Conservation (phyloP, 2,888 invertebrate species). For the Platypus cylindrus region DNA sequence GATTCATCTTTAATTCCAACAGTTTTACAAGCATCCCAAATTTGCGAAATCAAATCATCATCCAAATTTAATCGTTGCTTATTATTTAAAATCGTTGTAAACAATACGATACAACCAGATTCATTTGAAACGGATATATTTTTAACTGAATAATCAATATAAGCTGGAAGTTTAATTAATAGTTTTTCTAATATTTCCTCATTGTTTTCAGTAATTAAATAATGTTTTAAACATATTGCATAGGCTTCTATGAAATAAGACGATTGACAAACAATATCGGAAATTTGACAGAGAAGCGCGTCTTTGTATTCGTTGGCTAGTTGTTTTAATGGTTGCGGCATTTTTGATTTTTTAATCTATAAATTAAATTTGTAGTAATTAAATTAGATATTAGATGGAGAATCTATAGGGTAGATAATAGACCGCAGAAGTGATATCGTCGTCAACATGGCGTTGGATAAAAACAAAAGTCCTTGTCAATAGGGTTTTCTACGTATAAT, state of each 20-base stretch:
- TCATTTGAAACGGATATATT: conserved; percentile 15
- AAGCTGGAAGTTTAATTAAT: conserved; percentile 16
- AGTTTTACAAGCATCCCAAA: conserved; percentile 21
- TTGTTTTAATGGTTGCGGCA: conserved; percentile 20
- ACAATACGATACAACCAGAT: conserved; percentile 22
- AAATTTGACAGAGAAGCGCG: conserved; percentile 19
- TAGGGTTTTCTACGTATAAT: no score
- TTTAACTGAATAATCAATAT: conserved; percentile 18
- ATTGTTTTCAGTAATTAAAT: conserved; percentile 16
- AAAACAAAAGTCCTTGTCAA: no score
- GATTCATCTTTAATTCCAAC: conserved; percentile 21
- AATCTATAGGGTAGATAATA: no score
- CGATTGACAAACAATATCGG: conserved; percentile 18
- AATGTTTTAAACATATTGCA: conserved; percentile 18
- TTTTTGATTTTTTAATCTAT: conserved; percentile 23
- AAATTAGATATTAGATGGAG: not conserved
- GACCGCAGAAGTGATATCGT: no score
- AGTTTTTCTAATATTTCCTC: conserved; percentile 17
- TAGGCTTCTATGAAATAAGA: conserved; percentile 13
- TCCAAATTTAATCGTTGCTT: conserved; percentile 21
- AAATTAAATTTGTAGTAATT: conserved; percentile 4
- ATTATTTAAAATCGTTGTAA: conserved; percentile 26
- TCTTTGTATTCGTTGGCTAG: conserved; percentile 17
- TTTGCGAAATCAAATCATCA: conserved; percentile 22
- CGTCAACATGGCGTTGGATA: no score